These are phyloP conservation scores for Heliconius aoede DNA, from an alignment of 2,888 invertebrate species.

Conservation along the genomic window DNA sequence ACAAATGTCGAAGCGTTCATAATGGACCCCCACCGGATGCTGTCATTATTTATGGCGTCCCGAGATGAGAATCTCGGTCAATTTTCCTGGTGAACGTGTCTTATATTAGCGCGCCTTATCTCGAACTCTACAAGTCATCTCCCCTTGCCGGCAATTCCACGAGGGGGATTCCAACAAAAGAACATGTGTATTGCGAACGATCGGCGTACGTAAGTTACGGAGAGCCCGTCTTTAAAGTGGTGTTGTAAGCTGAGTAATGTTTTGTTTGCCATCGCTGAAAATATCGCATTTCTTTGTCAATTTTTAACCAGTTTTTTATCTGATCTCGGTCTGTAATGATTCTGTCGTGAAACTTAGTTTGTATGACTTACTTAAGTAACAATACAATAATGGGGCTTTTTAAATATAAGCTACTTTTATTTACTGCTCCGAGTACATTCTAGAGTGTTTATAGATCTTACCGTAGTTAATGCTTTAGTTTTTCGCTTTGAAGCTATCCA, in stretches of 20 bases:
- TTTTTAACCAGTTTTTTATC: no score
- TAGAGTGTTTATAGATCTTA: no score
- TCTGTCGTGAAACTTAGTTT: no score
- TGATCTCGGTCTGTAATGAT: no score
- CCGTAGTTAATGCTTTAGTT: no score
- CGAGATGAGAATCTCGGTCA: constrained; percentile 55
- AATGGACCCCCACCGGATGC: constrained; percentile 36
- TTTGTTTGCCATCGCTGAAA: neutral
- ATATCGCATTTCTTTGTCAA: no score
- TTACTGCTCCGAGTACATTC: no score
- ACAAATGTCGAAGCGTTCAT: constrained; percentile 28
- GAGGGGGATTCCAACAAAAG: constrained; percentile 45
- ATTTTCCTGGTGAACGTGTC: constrained; percentile 57
- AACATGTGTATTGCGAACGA: constrained; percentile 51
- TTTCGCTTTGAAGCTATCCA: no score
- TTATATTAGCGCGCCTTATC: constrained; percentile 58
- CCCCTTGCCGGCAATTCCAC: constrained; percentile 63
- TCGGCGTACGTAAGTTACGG: constrained; percentile 43
- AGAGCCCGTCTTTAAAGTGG: constrained; percentile 7
- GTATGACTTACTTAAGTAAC: no score
- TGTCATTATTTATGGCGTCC: constrained; percentile 40
- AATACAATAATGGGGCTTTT: no score
- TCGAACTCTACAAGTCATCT: constrained; percentile 65
- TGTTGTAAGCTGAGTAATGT: neutral
- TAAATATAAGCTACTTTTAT: no score